A percentile compares a stretch with the other conserved stretches of the same genome.
These are phyloP conservation scores for Gymnodraco acuticeps DNA, from an alignment of 2,797 vertebrate genomes.

Conservation along the genomic window DNA sequence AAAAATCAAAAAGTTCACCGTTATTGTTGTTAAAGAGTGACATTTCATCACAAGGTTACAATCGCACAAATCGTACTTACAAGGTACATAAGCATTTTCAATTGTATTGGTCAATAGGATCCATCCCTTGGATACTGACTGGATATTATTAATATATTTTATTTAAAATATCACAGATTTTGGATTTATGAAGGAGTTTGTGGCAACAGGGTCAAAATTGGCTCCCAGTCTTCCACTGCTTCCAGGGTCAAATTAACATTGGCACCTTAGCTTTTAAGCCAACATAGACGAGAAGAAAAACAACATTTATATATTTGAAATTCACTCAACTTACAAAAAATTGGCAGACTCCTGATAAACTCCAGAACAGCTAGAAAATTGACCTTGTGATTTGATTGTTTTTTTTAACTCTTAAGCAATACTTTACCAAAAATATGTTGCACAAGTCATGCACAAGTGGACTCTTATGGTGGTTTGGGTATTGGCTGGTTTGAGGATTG, in stretches of 20 bases:
- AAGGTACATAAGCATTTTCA: not conserved
- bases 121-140: not conserved
- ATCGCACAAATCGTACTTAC: no score
- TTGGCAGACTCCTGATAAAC: not conserved
- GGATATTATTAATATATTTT: not conserved
- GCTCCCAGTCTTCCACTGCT: not conserved
- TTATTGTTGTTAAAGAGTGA: no score
- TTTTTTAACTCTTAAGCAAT: slow-evolving; percentile 26
- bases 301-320: not conserved
- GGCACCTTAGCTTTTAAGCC: slow-evolving; percentile 12
- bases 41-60: not conserved
- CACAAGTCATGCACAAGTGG: slow-evolving; percentile 42
- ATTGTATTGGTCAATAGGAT: not conserved
- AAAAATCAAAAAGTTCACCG: no score
- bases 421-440: slow-evolving; percentile 29
- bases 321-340: not conserved
- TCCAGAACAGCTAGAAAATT: slow-evolving; percentile 12
- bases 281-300: not conserved
- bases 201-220: not conserved
- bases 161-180: not conserved
- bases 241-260: no score
- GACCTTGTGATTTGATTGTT: slow-evolving; percentile 4
- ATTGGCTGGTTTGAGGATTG: slow-evolving; percentile 52
- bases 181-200: not conserved
- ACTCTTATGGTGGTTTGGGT: slow-evolving; percentile 24